Percentiles rank a stretch among this genome's conserved stretches.
Evolutionary conservation across 2,797 vertebrate genomes (phyloP).

Genomic region (Phataginus tetradactyla): DNA sequence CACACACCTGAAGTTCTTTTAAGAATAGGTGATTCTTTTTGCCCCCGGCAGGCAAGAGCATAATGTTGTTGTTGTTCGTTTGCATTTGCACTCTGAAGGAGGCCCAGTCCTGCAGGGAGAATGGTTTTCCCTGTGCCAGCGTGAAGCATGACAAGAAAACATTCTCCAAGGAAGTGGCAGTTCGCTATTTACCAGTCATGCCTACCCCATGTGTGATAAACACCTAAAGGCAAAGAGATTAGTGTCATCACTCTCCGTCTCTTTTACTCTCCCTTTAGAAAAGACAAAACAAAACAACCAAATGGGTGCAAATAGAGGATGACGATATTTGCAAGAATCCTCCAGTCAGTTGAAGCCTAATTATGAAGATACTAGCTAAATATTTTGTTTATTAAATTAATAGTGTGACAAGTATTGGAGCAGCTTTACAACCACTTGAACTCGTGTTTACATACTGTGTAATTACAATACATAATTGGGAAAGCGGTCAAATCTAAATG

Average conservation of each 20-base stretch:
- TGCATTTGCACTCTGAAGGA: conserved; percentile 50
- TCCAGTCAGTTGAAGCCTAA: conserved; percentile 21
- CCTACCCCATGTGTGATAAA: conserved; percentile 67
- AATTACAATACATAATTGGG: conserved; percentile 71
- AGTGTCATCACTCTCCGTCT: conserved; percentile 44
- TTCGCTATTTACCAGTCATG: conserved; percentile 62
- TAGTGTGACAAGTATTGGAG: conserved; percentile 53
- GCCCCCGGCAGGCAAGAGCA: conserved; percentile 64
- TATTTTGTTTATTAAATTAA: conserved; percentile 72
- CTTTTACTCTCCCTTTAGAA: conserved; percentile 38
- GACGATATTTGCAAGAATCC: not conserved
- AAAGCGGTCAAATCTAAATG: conserved; percentile 51
- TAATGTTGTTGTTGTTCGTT: conserved; percentile 68
- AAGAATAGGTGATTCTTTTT: conserved; percentile 66
- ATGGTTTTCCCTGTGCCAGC: conserved; percentile 37
- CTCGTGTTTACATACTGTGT: conserved; percentile 62
- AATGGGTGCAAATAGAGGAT: not conserved
- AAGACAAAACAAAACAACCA: no score
- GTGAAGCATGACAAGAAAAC: conserved; percentile 35
- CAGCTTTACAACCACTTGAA: conserved; percentile 65
- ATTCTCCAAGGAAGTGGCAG: conserved; percentile 66
- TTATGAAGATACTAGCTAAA: conserved; percentile 60
- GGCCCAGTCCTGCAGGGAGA: not conserved
- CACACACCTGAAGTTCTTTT: conserved; percentile 63
- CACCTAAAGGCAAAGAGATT: conserved; percentile 69